Conservation (phyloP, 2,797 vertebrate genomes). For the Mormyrus hasselquistii region DNA sequence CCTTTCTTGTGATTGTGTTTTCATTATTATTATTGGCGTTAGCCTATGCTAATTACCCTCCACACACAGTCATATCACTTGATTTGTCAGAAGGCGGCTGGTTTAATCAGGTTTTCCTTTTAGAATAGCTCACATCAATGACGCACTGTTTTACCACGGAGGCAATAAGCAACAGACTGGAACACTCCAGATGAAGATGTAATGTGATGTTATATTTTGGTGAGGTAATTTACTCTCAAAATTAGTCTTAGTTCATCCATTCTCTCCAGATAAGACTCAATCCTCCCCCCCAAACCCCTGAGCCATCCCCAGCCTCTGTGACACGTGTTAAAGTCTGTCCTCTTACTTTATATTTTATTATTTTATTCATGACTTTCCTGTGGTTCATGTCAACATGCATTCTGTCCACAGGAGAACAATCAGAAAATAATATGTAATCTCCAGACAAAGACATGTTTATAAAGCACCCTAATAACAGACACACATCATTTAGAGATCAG, state of each 20-base stretch:
- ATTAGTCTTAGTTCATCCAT: slow-evolving; percentile 27
- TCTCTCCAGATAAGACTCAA: slow-evolving; percentile 17
- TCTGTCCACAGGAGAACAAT: slow-evolving; percentile 56
- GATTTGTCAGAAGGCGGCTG: not conserved
- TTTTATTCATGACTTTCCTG: slow-evolving; percentile 73
- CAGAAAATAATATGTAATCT: slow-evolving; percentile 73
- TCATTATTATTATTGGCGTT: not conserved
- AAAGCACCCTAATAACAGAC: slow-evolving; percentile 24
- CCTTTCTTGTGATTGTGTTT: not conserved
- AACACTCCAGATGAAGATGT: not conserved
- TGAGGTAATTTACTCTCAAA: slow-evolving; percentile 29
- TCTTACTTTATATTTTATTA: slow-evolving; percentile 60
- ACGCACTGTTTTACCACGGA: not conserved
- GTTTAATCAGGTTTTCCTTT: not conserved
- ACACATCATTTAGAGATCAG: not conserved
- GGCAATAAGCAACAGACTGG: slow-evolving; percentile 18
- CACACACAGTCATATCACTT: not conserved
- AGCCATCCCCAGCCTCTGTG: slow-evolving; percentile 34
- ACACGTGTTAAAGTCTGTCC: slow-evolving; percentile 28
- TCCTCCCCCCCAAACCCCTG: slow-evolving; percentile 29
- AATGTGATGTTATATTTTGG: slow-evolving; percentile 20
- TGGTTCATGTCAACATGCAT: slow-evolving; percentile 64
- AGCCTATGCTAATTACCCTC: not conserved
- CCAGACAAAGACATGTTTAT: slow-evolving; percentile 42
- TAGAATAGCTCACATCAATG: not conserved